Conservation (phyloP, 2,113 vertebrate species). For the Nymphicus hollandicus region DNA sequence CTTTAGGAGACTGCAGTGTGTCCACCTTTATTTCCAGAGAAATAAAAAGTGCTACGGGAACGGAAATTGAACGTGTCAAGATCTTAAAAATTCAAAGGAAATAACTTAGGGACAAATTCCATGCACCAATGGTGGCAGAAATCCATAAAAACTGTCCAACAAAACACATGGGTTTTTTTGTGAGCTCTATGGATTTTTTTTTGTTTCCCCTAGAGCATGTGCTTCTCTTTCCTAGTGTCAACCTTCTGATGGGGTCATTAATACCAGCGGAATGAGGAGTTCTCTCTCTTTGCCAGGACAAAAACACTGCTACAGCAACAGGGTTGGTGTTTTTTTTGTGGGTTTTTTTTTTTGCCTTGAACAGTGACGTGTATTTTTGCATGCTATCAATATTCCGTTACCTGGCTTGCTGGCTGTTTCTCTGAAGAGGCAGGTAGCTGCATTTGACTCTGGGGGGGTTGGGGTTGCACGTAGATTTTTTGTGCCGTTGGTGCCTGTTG, state of each 20-base stretch:
- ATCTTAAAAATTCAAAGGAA: conserved; percentile 64
- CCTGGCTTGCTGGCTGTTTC: conserved; percentile 86
- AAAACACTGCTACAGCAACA: conserved; percentile 65
- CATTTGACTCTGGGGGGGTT: conserved; percentile 86
- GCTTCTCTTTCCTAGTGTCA: conserved; percentile 61
- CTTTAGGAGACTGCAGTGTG: conserved; percentile 56
- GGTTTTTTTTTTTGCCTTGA: conserved; percentile 40
- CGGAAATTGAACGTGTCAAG: conserved; percentile 35
- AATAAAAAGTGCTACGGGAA: conserved; percentile 52
- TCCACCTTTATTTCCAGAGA: conserved; percentile 62
- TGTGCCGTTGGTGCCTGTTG: conserved; percentile 94
- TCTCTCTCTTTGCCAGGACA: conserved; percentile 63
- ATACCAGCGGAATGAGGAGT: conserved; percentile 56
- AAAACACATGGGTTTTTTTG: conserved; percentile 16
- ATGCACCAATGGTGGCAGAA: conserved; percentile 57
- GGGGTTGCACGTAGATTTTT: conserved; percentile 90
- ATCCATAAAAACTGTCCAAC: conserved; percentile 53
- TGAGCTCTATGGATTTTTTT: not conserved
- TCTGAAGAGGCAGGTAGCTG: conserved; percentile 88
- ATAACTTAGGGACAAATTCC: conserved; percentile 54
- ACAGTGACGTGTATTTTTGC: conserved; percentile 69
- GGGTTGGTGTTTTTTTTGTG: conserved; percentile 9
- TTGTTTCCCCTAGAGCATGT: conserved; percentile 23
- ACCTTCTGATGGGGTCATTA: conserved; percentile 54
- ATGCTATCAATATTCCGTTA: conserved; percentile 78